Conservation (phyloP, 2,113 vertebrate genomes). For the Pachycephala philippinensis region DNA sequence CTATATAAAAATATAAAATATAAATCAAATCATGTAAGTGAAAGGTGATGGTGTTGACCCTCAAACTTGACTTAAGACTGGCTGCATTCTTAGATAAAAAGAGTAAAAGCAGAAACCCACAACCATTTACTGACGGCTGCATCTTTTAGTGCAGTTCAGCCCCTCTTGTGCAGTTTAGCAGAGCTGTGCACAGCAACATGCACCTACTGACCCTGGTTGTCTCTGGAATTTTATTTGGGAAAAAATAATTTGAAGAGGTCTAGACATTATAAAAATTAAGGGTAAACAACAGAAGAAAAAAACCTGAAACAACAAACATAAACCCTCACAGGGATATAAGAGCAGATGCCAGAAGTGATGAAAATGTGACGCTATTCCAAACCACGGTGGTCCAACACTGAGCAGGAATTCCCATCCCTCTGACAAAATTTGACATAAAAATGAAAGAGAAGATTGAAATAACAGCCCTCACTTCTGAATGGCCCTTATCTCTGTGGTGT, state of each 20-base stretch:
- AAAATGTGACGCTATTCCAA: not conserved
- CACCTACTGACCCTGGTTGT: not conserved
- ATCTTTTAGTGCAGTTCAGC: not conserved
- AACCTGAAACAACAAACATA: accelerated
- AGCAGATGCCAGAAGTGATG: not conserved
- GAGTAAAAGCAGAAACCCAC: not conserved
- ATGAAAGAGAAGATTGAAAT: not conserved
- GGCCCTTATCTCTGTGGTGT: not conserved
- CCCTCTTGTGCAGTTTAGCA: not conserved
- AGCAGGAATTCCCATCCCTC: not conserved
- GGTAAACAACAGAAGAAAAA: not conserved
- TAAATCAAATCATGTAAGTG: not conserved
- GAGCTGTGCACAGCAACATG: not conserved
- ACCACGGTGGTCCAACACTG: not conserved
- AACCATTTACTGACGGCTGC: not conserved
- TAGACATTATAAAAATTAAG: not conserved
- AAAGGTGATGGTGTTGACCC: not conserved
- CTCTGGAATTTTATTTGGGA: not conserved
- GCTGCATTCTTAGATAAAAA: not conserved
- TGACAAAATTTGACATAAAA: not conserved
- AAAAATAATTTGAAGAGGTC: not conserved
- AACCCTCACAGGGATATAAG: not conserved
- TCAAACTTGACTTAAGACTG: not conserved
- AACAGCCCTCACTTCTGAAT: not conserved
- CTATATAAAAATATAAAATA: not conserved